Conservation (phyloP, 2,113 vertebrate genomes). For the Serilophus lunatus region DNA sequence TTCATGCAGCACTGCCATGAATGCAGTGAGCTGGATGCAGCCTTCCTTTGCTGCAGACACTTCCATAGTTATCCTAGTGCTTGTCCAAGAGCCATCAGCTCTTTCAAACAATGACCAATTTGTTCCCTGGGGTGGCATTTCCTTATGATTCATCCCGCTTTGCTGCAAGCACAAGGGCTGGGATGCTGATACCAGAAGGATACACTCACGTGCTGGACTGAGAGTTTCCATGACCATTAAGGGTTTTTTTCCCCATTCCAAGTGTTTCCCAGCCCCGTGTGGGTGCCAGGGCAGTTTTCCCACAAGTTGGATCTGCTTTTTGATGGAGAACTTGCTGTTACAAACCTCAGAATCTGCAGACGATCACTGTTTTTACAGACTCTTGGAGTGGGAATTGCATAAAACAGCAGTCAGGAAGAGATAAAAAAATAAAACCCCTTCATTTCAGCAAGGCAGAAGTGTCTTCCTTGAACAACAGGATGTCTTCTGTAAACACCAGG, state of each 20-base stretch:
- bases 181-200: background rate
- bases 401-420: background rate
- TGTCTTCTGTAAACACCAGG: slow-evolving; percentile 53
- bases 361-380: fast-evolving
- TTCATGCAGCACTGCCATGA: background rate
- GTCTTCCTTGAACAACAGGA: slow-evolving; percentile 46
- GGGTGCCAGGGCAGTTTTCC: background rate
- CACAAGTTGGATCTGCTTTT: background rate
- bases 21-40: background rate
- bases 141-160: background rate
- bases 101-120: background rate
- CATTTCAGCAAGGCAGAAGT: background rate
- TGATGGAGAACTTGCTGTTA: background rate
- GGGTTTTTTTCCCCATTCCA: background rate
- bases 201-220: background rate
- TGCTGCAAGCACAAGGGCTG: background rate
- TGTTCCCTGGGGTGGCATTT: background rate
- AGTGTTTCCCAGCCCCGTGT: fast-evolving
- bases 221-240: background rate
- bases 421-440: background rate
- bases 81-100: background rate
- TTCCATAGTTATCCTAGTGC: background rate
- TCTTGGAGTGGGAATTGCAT: background rate
- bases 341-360: background rate
- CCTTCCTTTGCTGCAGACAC: background rate